Evolutionary conservation across 2,113 vertebrate genomes (phyloP), one percentile per base, ranked within the genome.

Genomic region (Ifrita kowaldi): DNA sequence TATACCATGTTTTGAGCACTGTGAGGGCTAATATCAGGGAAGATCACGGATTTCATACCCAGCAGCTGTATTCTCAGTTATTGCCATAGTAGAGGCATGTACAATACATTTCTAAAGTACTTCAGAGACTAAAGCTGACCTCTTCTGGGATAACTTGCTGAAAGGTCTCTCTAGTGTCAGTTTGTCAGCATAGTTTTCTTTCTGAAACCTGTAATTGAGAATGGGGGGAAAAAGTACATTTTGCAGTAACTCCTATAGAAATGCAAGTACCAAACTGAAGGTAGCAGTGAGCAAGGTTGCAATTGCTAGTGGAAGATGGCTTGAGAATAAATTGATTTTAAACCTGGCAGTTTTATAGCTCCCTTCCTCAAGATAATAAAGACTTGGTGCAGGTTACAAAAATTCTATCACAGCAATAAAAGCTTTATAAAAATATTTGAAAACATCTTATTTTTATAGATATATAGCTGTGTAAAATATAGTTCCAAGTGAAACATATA

Each of bases 391-490:
- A 82, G 90, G 87, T 94, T 93, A 85, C 46, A 69, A 87, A 84
- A 94, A 87, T 87, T 96, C 85, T 85, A 74, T 84, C 79, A 68
- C 78, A 52, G 75, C 64, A 95, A 93, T 88, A 93, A 93, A 95
- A 86, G 44, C 55, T 70, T 97, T 93, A 81, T 84, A 88, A 96
- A 96, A 87, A 88, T 90, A 83, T 93, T 93, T 91, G 90, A 95
- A 96, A 97, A 55, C 71, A 76, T 83, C 65, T 94, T 77, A 62
- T 93, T 97, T 94, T 95, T 97, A 84, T 93, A 81, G 92, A 95
- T 62, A 82, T 89, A 84, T 37, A 80, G 44, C 86, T 87, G 65
- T 80, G 65, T 85, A 97, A 96, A 95, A 75, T 74, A 77, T 77
- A 94, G 55, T 68, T 71, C 39, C n/a, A 87, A 75, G 44, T 84